Percentiles rank a stretch among this genome's conserved stretches.
phyloP scores from a whole-genome alignment of 2,888 invertebrate species.

The Acrobeloides nanus region DNA sequence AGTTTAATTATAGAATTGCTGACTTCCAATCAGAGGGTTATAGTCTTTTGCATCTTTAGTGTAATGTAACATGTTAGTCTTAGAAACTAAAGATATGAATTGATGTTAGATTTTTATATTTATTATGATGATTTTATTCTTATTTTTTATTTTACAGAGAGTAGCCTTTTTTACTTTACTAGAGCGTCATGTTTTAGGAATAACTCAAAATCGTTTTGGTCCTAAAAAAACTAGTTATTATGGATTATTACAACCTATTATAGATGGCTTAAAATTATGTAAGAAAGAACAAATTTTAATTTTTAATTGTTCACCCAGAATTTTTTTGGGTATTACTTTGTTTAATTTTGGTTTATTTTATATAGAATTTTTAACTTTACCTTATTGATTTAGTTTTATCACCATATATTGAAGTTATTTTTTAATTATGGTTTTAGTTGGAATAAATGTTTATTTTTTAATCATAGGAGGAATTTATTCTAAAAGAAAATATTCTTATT shows the following conservation, averaged over 20 bases:
- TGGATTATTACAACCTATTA: constrained; percentile 35
- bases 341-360: constrained; percentile 18
- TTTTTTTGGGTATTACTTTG: constrained; percentile 36
- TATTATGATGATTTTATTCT: too few relatives aligned
- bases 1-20: too few relatives aligned
- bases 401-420: constrained; percentile 26
- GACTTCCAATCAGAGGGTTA: too few relatives aligned
- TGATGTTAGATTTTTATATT: too few relatives aligned
- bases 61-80: too few relatives aligned
- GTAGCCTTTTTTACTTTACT: constrained; percentile 43
- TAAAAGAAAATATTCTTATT: constrained; percentile 39
- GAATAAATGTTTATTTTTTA: constrained; percentile 34
- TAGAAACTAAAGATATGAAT: too few relatives aligned
- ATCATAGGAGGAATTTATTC: constrained; percentile 32
- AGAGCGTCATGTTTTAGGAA: constrained; percentile 33
- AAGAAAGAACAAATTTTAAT: constrained; percentile 34
- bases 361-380: constrained; percentile 16
- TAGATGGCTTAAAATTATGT: constrained; percentile 40
- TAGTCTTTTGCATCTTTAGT: too few relatives aligned
- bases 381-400: constrained; percentile 36
- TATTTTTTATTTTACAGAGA: constrained; percentile 31
- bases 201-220: constrained; percentile 37
- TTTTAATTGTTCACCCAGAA: constrained; percentile 28
- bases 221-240: constrained; percentile 37
- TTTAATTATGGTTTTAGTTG: constrained; percentile 41